Evolutionary conservation across 1,140 invertebrate genomes (phyloP), one percentile per base, ranked within the genome.

Genomic region (Procambarus virginalis): DNA sequence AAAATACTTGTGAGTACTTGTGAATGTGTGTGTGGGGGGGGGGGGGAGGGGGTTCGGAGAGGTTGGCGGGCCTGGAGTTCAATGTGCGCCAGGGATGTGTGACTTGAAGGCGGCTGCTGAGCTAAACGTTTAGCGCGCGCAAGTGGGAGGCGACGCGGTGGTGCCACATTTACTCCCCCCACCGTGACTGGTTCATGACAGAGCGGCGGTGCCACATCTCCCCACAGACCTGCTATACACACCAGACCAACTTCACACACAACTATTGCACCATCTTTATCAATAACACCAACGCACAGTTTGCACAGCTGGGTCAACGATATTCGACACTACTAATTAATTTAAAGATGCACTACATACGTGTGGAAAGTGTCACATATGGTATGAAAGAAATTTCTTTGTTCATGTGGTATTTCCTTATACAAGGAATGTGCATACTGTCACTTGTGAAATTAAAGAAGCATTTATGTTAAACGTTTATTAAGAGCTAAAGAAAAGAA

Each of bases 71-170:
- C 77, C 20, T 79, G 77, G 77, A 55, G 77, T 79, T 79, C 77
- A 79, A 79, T 79, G 77, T 79, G 77, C 77, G 77, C 46, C 51
- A 55, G 20, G 46, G 77, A 79, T 79, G 77, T 49, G 48, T 49
- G 46, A 49, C 48, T 22, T 49, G 46, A 79, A 49, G 77, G 48
- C 77, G 46, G 77, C 48, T 14, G n/a, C 17, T 3, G 46, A 55
- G 51, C 46, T 55, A 55, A 79, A 79, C 45, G 4, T 48, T 79
- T 49, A 5, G 51, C 45, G 34, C 6, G 77, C 51, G 51, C 77
- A 79, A 49, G 77, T 79, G 77, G 77, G 77, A 79, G 77, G 77
- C 77, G 77, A 79, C 45, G 77, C 77, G 9, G 77, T 49, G 77
- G 6, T 79, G 77, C 77, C 77, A 79, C 9, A 34, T 49, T 55